Percentiles rank a stretch among this genome's conserved stretches.
Evolutionary conservation across 2,797 vertebrate genomes (phyloP).

Genomic region (Acestrorhynchus altus): DNA sequence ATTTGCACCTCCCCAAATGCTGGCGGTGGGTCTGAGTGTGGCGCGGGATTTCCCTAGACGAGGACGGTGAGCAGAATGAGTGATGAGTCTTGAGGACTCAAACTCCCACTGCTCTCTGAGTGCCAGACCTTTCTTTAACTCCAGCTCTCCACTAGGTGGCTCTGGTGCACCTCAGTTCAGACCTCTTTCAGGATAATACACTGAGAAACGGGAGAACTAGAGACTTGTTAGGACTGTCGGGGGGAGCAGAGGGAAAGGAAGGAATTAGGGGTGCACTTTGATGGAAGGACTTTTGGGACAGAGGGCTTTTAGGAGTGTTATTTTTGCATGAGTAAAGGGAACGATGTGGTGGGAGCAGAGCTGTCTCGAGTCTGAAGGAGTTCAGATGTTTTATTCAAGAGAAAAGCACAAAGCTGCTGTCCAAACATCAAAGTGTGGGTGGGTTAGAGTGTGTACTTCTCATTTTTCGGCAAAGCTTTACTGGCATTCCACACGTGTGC

Average conservation of each 20-base stretch:
- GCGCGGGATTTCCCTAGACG: background rate
- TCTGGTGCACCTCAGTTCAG: conserved; percentile 22
- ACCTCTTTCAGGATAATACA: no score
- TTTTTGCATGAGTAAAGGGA: background rate
- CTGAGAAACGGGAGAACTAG: background rate
- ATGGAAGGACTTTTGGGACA: conserved; percentile 10
- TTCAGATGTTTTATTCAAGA: conserved; percentile 11
- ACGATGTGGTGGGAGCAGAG: background rate
- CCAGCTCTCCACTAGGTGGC: conserved; percentile 52
- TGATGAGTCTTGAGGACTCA: background rate
- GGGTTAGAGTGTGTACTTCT: background rate
- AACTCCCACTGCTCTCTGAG: background rate
- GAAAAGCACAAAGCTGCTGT: conserved; percentile 10
- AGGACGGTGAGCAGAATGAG: background rate
- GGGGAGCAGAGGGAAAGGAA: background rate
- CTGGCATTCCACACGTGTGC: conserved; percentile 14
- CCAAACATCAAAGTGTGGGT: conserved; percentile 11
- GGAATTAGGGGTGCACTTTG: conserved; percentile 15
- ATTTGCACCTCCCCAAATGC: background rate
- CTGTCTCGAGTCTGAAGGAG: background rate
- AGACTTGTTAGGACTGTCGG: background rate
- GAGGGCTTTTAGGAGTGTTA: conserved; percentile 1
- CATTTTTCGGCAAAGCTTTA: conserved; percentile 4
- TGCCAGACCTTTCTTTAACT: background rate
- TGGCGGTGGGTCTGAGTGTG: background rate